These are phyloP conservation scores for Phyllopteryx taeniolatus DNA, from an alignment of 2,113 vertebrate species.

Conservation along the genomic window DNA sequence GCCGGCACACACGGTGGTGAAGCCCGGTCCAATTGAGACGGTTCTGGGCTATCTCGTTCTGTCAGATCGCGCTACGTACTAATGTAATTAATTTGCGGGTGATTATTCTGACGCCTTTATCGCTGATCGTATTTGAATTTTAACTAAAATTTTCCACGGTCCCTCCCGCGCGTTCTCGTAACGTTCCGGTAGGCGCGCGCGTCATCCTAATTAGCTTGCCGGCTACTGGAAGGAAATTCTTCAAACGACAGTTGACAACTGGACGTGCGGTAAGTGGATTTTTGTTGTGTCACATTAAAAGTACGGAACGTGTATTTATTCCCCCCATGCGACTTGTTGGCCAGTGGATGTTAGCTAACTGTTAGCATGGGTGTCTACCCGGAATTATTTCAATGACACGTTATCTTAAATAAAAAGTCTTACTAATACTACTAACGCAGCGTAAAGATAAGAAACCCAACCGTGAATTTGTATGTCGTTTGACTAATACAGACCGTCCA, in stretches of 20 bases:
- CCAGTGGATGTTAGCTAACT: background rate
- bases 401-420: background rate
- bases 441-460: background rate
- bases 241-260: conserved; percentile 9
- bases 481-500: background rate
- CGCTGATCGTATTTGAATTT: background rate
- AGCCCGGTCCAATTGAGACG: background rate
- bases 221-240: conserved; percentile 22
- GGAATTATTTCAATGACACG: background rate
- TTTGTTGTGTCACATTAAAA: background rate
- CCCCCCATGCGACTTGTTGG: background rate
- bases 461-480: background rate
- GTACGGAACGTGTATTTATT: background rate
- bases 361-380: background rate
- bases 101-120: background rate
- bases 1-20: conserved; percentile 29
- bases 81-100: background rate
- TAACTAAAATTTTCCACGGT: conserved; percentile 7
- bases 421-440: background rate
- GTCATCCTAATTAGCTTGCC: conserved; percentile 47
- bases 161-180: conserved; percentile 60
- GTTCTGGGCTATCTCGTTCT: background rate
- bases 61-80: background rate
- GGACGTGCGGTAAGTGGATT: conserved; percentile 59
- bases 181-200: conserved; percentile 27